These are phyloP conservation scores for Rhopalosiphum maidis DNA, from an alignment of 1,140 invertebrate genomes.

Conservation along the genomic window DNA sequence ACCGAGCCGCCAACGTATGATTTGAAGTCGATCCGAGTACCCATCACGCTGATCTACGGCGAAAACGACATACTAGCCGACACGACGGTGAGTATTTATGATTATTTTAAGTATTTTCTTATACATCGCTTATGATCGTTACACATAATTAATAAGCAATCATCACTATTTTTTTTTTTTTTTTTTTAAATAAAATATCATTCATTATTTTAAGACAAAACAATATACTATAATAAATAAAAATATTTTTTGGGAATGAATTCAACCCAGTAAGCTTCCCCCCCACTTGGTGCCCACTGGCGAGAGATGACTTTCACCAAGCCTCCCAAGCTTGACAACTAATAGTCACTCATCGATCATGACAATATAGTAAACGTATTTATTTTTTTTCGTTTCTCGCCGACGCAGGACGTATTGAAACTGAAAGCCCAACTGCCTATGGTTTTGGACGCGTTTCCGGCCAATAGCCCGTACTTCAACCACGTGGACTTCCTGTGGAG, in stretches of 20 bases:
- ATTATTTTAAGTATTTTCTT: no score
- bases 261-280: no score
- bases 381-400: neutral
- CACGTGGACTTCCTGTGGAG: slow-evolving; percentile 75
- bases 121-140: no score
- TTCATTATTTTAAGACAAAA: no score
- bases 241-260: no score
- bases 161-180: no score
- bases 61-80: slow-evolving; percentile 70
- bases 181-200: no score
- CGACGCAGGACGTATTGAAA: slow-evolving; percentile 67
- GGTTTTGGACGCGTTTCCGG: slow-evolving; percentile 67
- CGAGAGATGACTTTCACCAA: neutral
- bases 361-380: neutral
- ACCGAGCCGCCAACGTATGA: slow-evolving; percentile 68
- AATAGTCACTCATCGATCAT: neutral
- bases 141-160: no score
- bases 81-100: slow-evolving; percentile 52
- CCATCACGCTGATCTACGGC: slow-evolving; percentile 69
- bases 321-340: no score
- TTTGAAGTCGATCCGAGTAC: slow-evolving; percentile 66
- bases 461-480: slow-evolving; percentile 68
- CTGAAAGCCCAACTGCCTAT: slow-evolving; percentile 66
- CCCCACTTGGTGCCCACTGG: no score
- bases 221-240: no score